Evolutionary conservation across 2,888 invertebrate genomes (phyloP), one percentile per base, ranked within the genome.

Genomic region (Geophilus truncorum): DNA sequence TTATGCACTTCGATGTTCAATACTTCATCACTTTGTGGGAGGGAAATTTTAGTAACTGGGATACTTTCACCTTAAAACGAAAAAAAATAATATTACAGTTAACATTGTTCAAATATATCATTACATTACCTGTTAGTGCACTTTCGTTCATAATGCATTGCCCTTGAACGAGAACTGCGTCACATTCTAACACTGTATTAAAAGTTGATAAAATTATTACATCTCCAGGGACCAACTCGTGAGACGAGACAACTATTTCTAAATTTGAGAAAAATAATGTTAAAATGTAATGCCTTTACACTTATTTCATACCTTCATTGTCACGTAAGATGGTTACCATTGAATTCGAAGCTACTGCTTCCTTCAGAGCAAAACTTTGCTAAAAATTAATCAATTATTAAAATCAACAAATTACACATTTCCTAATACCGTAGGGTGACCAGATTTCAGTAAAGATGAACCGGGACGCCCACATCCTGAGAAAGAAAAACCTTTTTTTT

Each of bases 131-230:
- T 80, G 89, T 89, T 3, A 89, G 85, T 87, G 89, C 88, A 83
- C 88, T 88, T 84, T 89, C 89, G 83, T 89, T 88, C n/a, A 89
- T 88, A 78, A 89, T 88, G 81, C 87, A 88, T 32, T 86, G 87
- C 1, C 89, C 89, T 12, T 87, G 84, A 9, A 89, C 83, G 0
- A 89, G 85, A 0, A 89, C 88, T 32, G 88, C 89, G 83, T 89
- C 89, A 84, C 89, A 89, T 40, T 88, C 88, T 86, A 89, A 86
- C 10, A 85, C 80, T 82, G 86, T 86, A 28, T 87, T 86, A 36
- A 85, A 83, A 4, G 85, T 83, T 0, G 87, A 87, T 5, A 89
- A 84, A 77, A 87, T 85, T 15, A 89, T 86, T 2, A 88, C 84
- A 84, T 89, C 89, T 2, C 89, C 89, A 1, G 89, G 89, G 6